Evolutionary conservation across 2,113 vertebrate species (phyloP), one percentile per base, ranked within the genome.

Genomic region (Phrynosoma platyrhinos): DNA sequence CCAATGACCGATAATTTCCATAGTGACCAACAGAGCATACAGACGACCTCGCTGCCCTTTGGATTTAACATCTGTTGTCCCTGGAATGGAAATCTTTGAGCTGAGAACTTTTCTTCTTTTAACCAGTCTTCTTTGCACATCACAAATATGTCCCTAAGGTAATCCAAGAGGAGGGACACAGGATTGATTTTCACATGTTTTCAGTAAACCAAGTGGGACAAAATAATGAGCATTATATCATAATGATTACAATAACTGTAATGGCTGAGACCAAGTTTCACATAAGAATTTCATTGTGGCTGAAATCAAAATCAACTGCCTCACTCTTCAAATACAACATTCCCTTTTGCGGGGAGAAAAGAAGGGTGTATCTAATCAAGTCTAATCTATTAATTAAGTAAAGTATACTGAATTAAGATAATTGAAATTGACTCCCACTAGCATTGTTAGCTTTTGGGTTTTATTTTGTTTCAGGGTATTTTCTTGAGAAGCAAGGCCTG

Each of bases 61-160:
- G 88, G 4, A 0, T 13, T 62, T 91, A 30, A 14, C 7, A 81
- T 30, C 86, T 93, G 42, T 3, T 52, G 30, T 72, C 90, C 72
- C 87, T 88, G 75, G 79, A 93, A 75, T 90, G 81, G 83, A 94
- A 80, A 36, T 89, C 13, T 71, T 92, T 52, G 36, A 91, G 18
- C 32, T 58, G 69, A 80, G 9, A 47, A 16, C 83, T 52, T 80
- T 91, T 55, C 36, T 27, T 30, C 4, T 69, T 71, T 71, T 27
- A 10, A 27, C 25, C 87, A 62, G 83, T 25, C 40, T 42, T 68
- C 47, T 83, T 88, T 66, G 9, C 12, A 27, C n/a, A 64, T 64
- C 23, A 64, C 10, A 87, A 62, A 82, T 82, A 30, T 55, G 32
- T 71, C 52, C 27, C 42, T 55, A 55, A 40, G 9, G 21, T 82